phyloP scores from a whole-genome alignment of 2,888 invertebrate species.

The Phalera bucephala region DNA sequence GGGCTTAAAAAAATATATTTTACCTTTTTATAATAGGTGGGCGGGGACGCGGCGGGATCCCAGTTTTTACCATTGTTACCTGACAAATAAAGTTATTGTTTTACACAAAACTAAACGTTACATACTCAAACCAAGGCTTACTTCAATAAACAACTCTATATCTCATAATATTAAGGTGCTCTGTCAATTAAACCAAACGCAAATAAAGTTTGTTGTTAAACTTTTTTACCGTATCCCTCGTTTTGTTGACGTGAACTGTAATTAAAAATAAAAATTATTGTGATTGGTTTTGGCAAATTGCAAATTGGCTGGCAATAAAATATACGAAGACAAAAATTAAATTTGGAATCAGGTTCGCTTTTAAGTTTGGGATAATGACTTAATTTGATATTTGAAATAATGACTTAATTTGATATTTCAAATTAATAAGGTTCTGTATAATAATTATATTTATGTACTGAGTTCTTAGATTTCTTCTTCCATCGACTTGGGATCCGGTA shows the following conservation, averaged over 20 bases:
- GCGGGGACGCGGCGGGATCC: constrained; percentile 45
- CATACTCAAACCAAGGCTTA: not conserved
- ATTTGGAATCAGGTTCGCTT: constrained; percentile 17
- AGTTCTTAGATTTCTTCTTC: too few species aligned
- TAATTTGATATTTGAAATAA: too few species aligned
- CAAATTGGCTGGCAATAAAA: constrained; percentile 61
- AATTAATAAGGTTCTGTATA: too few species aligned
- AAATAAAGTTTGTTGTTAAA: constrained; percentile 8
- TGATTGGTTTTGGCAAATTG: constrained; percentile 80
- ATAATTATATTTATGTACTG: too few species aligned
- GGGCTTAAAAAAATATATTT: constrained; percentile 31
- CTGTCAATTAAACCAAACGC: constrained; percentile 2
- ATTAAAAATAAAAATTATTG: constrained; percentile 79
- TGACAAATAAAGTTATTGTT: constrained; percentile 69
- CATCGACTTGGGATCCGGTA: too few species aligned
- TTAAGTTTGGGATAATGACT: constrained; percentile 17
- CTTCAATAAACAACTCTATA: constrained; percentile 7
- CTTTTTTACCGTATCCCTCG: constrained; percentile 29
- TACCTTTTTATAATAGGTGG: constrained; percentile 43
- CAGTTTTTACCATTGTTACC: constrained; percentile 43
- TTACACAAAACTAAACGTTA: constrained; percentile 8
- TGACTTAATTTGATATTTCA: too few species aligned
- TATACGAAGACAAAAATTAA: constrained; percentile 29
- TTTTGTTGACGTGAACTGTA: constrained; percentile 54
- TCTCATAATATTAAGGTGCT: not conserved